These are phyloP conservation scores for Pseudorasbora parva DNA, from an alignment of 2,113 vertebrate genomes.

Conservation along the genomic window DNA sequence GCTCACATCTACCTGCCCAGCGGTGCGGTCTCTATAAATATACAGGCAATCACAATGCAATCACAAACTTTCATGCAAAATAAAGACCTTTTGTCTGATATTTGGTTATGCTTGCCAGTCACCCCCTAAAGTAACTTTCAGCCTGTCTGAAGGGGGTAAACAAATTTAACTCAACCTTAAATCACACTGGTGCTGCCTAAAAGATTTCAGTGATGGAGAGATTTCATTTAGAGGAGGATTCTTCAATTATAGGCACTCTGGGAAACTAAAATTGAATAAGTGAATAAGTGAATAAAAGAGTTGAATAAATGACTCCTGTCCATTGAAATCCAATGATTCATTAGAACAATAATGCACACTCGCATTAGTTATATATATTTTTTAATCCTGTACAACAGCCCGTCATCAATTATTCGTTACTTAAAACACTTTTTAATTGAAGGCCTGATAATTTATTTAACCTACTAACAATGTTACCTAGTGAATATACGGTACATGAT, in stretches of 20 bases:
- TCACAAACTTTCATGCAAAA: slow-evolving; percentile 87
- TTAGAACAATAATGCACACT: too few species aligned
- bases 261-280: background rate
- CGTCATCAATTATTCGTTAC: too few species aligned
- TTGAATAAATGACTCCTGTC: too few species aligned
- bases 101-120: slow-evolving; percentile 88
- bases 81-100: slow-evolving; percentile 82
- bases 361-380: too few species aligned
- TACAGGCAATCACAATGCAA: slow-evolving; percentile 89
- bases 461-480: too few species aligned
- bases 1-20: slow-evolving; percentile 84
- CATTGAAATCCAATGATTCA: too few species aligned
- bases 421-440: too few species aligned
- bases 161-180: slow-evolving; percentile 66
- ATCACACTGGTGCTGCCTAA: background rate
- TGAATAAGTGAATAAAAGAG: too few species aligned
- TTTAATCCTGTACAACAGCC: too few species aligned
- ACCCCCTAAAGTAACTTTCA: slow-evolving; percentile 84
- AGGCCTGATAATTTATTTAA: too few species aligned
- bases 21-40: slow-evolving; percentile 88
- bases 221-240: background rate
- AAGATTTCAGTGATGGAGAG: background rate
- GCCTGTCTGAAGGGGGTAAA: slow-evolving; percentile 86
- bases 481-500: too few species aligned
- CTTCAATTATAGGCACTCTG: background rate